Evolutionary conservation across 2,888 invertebrate genomes (phyloP).

Genomic region (Nasonia oneida): DNA sequence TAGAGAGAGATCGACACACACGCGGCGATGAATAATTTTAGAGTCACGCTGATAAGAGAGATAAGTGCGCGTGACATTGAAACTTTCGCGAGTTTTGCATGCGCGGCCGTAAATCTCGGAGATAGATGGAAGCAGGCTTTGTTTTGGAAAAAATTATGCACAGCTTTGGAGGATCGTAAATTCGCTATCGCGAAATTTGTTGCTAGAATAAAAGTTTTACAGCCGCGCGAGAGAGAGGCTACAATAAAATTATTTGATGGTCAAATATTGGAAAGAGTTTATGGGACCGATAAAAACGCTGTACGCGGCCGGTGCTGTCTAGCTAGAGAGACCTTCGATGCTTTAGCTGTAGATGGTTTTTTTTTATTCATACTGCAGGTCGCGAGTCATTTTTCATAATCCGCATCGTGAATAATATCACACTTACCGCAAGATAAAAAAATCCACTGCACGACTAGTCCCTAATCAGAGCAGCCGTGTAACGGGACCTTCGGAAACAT

Average conservation of each 20-base stretch:
- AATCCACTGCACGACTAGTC: background rate
- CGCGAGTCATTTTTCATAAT: background rate
- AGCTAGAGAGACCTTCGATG: no score
- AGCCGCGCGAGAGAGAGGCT: background rate
- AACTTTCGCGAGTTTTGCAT: background rate
- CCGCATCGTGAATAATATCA: background rate
- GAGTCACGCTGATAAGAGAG: background rate
- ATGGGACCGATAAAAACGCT: background rate
- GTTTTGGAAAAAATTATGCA: background rate
- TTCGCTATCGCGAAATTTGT: background rate
- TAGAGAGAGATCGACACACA: background rate
- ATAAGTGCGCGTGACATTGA: background rate
- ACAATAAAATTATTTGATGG: background rate
- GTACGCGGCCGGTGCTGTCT: background rate
- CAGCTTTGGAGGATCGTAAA: background rate
- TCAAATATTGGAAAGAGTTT: constrained; percentile 6
- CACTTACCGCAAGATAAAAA: background rate
- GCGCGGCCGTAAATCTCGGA: background rate
- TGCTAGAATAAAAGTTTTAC: background rate
- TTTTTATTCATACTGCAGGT: no score
- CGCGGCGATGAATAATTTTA: background rate
- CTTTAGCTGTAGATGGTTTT: no score
- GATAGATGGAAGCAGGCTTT: background rate
- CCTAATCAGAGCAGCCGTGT: background rate
- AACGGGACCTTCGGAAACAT: background rate